phyloP scores from a whole-genome alignment of 2,888 invertebrate genomes.

The Byasa hedistus region DNA sequence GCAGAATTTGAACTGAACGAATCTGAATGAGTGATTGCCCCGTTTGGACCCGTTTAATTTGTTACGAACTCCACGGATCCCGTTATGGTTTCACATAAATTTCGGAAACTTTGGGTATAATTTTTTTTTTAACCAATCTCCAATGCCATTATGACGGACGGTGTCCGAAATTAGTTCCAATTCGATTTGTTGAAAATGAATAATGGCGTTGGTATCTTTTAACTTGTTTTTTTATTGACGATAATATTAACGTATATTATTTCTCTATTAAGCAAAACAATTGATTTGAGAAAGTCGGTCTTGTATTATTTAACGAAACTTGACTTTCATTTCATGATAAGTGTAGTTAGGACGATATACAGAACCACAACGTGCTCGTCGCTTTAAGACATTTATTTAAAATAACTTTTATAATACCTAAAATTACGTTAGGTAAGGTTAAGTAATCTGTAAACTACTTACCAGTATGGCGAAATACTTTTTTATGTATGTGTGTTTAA shows the following conservation, averaged over 20 bases:
- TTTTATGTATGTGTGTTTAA: too few relatives aligned
- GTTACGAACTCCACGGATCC: constrained; percentile 44
- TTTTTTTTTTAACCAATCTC: constrained; percentile 20
- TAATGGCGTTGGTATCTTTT: constrained; percentile 20
- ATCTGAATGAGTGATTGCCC: constrained; percentile 28
- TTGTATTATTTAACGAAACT: too few relatives aligned
- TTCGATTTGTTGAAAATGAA: constrained; percentile 29
- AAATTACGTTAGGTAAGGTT: too few relatives aligned
- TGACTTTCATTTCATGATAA: too few relatives aligned
- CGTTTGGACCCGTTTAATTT: constrained; percentile 48
- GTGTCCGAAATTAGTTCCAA: constrained; percentile 26
- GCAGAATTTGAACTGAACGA: background rate
- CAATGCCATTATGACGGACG: constrained; percentile 31
- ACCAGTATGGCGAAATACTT: too few relatives aligned
- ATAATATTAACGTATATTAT: background rate
- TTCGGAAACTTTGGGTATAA: constrained; percentile 30
- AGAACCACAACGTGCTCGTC: too few relatives aligned
- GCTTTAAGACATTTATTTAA: too few relatives aligned
- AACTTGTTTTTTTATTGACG: background rate
- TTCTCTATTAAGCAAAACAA: constrained; percentile 5
- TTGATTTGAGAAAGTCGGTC: background rate
- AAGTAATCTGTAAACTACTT: too few relatives aligned
- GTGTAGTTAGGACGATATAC: too few relatives aligned
- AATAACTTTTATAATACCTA: too few relatives aligned
- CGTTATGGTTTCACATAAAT: constrained; percentile 48